Evolutionary conservation across 2,797 vertebrate genomes (phyloP).

Genomic region (Nannoperca obscura): DNA sequence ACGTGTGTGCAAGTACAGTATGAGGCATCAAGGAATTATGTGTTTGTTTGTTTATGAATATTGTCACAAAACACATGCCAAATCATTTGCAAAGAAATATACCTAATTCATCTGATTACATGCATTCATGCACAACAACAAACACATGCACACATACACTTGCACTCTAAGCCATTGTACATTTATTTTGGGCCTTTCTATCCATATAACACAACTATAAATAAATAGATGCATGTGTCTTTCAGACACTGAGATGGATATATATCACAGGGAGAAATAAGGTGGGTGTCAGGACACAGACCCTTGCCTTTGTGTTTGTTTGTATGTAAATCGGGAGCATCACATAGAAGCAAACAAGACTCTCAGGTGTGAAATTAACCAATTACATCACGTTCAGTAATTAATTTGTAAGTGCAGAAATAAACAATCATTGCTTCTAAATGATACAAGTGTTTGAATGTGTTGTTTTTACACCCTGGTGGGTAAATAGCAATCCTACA

Average conservation of each 20-base stretch:
- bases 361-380: conserved; percentile 46
- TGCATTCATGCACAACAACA: not conserved
- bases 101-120: conserved; percentile 1
- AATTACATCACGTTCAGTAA: conserved; percentile 6
- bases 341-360: conserved; percentile 15
- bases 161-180: not conserved
- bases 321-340: not conserved
- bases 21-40: not conserved
- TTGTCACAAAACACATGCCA: conserved; percentile 14
- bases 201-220: conserved; percentile 42
- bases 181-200: conserved; percentile 6
- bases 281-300: conserved; percentile 1
- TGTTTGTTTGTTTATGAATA: conserved; percentile 16
- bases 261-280: conserved; percentile 22
- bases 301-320: not conserved
- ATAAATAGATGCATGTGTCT: conserved; percentile 34
- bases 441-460: not conserved
- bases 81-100: conserved; percentile 12
- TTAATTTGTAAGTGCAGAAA: conserved; percentile 26
- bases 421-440: conserved; percentile 17
- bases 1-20: not conserved
- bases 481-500: conserved; percentile 11
- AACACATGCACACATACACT: not conserved
- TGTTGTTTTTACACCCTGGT: not conserved
- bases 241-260: conserved; percentile 24